Evolutionary conservation across 2,113 vertebrate species (phyloP).

Genomic region (Hymenochirus boettgeri): DNA sequence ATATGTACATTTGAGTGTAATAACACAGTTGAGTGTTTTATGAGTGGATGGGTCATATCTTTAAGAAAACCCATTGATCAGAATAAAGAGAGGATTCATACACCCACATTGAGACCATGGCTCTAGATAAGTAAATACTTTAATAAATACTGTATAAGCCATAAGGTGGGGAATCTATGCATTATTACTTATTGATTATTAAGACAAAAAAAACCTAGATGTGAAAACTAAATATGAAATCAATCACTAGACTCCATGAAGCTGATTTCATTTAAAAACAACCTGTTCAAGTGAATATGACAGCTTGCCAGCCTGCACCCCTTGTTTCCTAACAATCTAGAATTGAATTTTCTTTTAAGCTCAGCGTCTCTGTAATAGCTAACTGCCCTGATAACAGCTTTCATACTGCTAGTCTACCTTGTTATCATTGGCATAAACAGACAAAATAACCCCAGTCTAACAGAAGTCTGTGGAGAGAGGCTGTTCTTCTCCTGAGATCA

Average conservation of each 20-base stretch:
- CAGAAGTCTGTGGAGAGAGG: not conserved
- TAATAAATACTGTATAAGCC: too few relatives aligned
- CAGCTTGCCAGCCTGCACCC: too few relatives aligned
- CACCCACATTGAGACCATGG: too few relatives aligned
- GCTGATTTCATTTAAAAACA: not conserved
- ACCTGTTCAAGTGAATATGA: not conserved
- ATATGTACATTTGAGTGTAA: too few relatives aligned
- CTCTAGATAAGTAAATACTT: too few relatives aligned
- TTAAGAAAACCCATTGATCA: too few relatives aligned
- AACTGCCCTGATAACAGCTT: not conserved
- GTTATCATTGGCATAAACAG: slow-evolving; percentile 28
- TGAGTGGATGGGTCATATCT: too few relatives aligned
- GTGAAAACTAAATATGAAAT: not conserved
- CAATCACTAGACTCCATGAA: not conserved
- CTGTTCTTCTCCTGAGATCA: slow-evolving; percentile 8
- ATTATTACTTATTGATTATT: too few relatives aligned
- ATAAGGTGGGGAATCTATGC: too few relatives aligned
- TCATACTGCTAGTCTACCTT: not conserved
- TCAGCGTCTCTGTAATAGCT: slow-evolving; percentile 9
- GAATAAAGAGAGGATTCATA: too few relatives aligned
- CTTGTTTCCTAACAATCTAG: not conserved
- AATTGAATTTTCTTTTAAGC: not conserved
- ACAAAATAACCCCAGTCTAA: slow-evolving; percentile 25
- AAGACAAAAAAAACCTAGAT: too few relatives aligned
- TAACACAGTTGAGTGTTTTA: too few relatives aligned